Evolutionary conservation across 2,888 invertebrate species (phyloP).

Genomic region (Acleris cristana): DNA sequence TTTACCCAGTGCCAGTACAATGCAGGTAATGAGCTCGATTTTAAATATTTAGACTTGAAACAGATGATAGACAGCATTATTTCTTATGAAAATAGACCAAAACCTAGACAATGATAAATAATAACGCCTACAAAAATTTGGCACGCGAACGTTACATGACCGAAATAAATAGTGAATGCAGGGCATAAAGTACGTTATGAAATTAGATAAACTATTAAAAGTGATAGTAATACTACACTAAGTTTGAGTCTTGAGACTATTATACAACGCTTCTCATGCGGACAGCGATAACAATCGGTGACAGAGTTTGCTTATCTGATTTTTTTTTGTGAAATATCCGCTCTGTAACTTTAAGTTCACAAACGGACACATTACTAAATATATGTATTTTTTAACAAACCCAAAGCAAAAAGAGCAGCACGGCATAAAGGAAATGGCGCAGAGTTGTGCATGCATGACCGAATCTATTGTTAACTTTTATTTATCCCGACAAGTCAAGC

Average conservation of each 20-base stretch:
- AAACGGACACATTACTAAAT: conserved; percentile 15
- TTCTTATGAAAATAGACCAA: conserved; percentile 13
- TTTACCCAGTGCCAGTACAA: conserved; percentile 17
- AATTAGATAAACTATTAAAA: neutral
- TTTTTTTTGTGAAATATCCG: no score
- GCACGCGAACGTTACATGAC: neutral
- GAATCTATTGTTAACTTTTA: conserved; percentile 55
- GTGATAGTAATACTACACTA: neutral
- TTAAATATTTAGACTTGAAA: conserved; percentile 32
- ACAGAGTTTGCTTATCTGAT: no score
- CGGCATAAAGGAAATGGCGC: conserved; percentile 46
- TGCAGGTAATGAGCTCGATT: conserved; percentile 32
- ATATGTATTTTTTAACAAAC: conserved; percentile 48
- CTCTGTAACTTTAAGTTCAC: no score
- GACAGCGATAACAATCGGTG: no score
- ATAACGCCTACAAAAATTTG: neutral
- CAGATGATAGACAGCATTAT: conserved; percentile 12
- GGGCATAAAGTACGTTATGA: no score
- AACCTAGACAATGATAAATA: neutral
- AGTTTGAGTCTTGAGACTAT: neutral
- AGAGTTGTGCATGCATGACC: conserved; percentile 60
- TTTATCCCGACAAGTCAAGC: conserved; percentile 49
- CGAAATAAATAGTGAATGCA: neutral
- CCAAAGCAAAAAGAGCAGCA: conserved; percentile 46
- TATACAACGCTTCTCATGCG: no score